A percentile compares a stretch with the other conserved stretches of the same genome.
Evolutionary conservation across 2,797 vertebrate genomes (phyloP).

Genomic region (Corythornis leucogaster): DNA sequence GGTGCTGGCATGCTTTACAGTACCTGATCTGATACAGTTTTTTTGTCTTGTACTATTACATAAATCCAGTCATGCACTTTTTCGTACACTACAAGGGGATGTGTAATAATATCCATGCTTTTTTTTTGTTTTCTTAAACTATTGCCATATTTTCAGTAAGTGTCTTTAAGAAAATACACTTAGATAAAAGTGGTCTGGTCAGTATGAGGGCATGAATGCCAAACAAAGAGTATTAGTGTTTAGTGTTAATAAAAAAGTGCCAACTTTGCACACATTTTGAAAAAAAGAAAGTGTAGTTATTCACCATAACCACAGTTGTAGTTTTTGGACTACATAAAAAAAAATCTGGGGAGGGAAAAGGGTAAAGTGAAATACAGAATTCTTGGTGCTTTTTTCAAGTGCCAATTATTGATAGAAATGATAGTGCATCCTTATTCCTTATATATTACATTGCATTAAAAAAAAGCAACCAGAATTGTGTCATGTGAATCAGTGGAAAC

Average conservation of each 20-base stretch:
- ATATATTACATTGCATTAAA: conserved; percentile 65
- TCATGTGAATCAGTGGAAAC: conserved; percentile 65
- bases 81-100: conserved; percentile 93
- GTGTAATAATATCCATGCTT: conserved; percentile 91
- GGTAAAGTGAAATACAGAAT: conserved; percentile 48
- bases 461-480: background rate
- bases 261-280: conserved; percentile 86
- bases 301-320: conserved; percentile 75
- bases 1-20: conserved; percentile 95
- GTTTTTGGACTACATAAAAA: conserved; percentile 71
- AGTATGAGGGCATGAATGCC: conserved; percentile 81
- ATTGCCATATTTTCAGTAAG: conserved; percentile 81
- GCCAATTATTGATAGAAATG: conserved; percentile 74
- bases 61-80: conserved; percentile 97
- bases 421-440: conserved; percentile 73
- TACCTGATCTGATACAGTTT: conserved; percentile 89
- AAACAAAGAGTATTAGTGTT: conserved; percentile 83
- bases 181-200: conserved; percentile 81
- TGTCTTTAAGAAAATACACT: conserved; percentile 80
- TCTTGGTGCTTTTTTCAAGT: conserved; percentile 76
- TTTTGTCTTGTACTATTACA: conserved; percentile 90
- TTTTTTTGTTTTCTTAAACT: conserved; percentile 80
- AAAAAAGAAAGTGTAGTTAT: conserved; percentile 80
- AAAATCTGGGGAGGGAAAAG: conserved; percentile 44
- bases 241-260: conserved; percentile 83